Base-by-base conservation (phyloP, 2,113 vertebrate genomes). In the Trematocara marginatum region DNA sequence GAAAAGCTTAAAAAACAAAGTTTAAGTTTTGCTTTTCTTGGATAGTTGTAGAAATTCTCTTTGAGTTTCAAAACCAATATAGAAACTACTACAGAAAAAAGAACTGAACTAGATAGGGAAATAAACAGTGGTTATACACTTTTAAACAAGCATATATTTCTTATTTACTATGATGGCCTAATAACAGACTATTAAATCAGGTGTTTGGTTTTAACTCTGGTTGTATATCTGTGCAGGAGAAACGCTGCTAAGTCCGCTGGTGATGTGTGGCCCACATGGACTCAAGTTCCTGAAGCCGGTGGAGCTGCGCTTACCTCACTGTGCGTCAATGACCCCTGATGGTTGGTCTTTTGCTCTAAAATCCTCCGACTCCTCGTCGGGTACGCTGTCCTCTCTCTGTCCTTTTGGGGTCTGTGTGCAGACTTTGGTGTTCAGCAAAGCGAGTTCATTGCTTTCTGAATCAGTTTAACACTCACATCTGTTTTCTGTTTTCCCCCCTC, bases 261-360 rank as follows among this genome's bases (percentile, higher is more conserved):
- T 99, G 93, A 99, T 99, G 99, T 99, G 98, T 74, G 98, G 98
- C 91, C 98, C 99, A 90, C 99, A 99, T 59, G 98, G 99, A 96
- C 97, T 99, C 85, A 99, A 99, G 97, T 99, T 99, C 97, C 97
- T 97, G 97, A 99, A 99, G 96, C 99, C 98, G 0, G 98, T 99
- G 97, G 98, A 99, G 97, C 98, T 99, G 83, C 98, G 98, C 95
- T 94, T 99, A 91, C 99, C 98, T 97, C 98, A 99, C 91, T 99
- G 98, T 98, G 98, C 99, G 97, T 99, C 99, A 95, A 99, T 99
- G 99, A 99, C 98, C 96, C 99, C 99, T 97, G 99, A 99, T 98
- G 98, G 98, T 99, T 99, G 99, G 99, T 99, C 99, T 99, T 99
- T 99, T 98, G 99, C 98, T 99, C 99, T 99, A 98, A 99, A 99